These are phyloP conservation scores for Gerosis bhagava DNA, from an alignment of 2,888 invertebrate genomes.

Conservation along the genomic window DNA sequence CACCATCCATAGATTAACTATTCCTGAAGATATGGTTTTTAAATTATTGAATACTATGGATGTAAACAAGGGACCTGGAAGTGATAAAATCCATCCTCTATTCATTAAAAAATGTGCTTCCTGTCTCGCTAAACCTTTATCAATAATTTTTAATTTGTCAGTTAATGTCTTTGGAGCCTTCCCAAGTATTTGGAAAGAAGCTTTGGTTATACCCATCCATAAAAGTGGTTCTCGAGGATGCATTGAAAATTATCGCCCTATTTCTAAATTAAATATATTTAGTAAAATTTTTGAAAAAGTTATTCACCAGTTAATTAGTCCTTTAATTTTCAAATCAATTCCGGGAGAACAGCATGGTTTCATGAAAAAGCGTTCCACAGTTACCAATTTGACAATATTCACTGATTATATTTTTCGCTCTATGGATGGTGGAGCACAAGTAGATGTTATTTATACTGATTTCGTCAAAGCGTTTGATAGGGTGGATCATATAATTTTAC, in stretches of 20 bases:
- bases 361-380: background rate
- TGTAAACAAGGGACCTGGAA: conserved; percentile 5
- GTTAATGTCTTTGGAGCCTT: conserved; percentile 2
- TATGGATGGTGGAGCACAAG: background rate
- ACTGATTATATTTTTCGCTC: background rate
- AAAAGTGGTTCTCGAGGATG: conserved; percentile 1
- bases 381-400: background rate
- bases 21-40: conserved; percentile 1
- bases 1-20: conserved; percentile 1
- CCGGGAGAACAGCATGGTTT: conserved; percentile 11
- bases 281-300: conserved; percentile 16
- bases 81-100: conserved; percentile 2
- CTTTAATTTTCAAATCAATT: conserved; percentile 1
- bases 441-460: background rate
- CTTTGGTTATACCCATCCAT: conserved; percentile 9
- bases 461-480: background rate
- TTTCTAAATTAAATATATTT: conserved; percentile 11
- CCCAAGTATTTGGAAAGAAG: background rate
- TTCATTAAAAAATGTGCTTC: conserved; percentile 9
- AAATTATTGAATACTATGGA: conserved; percentile 6
- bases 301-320: background rate
- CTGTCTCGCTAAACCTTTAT: background rate
- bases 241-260: conserved; percentile 14
- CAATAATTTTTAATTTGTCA: background rate
- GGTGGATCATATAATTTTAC: background rate